phyloP scores from a whole-genome alignment of 2,797 vertebrate species.

The Microctenopoma steveboyesi region DNA sequence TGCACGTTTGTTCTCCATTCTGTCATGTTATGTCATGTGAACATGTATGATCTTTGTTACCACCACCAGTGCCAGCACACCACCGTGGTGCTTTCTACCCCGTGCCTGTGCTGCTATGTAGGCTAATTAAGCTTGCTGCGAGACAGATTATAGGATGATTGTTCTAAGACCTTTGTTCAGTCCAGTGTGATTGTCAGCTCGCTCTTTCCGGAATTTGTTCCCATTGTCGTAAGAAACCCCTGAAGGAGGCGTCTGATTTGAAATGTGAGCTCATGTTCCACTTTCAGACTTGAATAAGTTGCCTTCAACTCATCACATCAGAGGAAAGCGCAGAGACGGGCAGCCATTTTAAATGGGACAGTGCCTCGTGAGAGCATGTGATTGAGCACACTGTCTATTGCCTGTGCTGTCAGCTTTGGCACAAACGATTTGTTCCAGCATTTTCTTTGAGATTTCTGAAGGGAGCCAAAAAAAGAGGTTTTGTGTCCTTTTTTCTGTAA shows the following conservation, averaged over 20 bases:
- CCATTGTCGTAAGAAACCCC: conserved; percentile 47
- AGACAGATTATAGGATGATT: conserved; percentile 59
- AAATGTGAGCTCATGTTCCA: conserved; percentile 58
- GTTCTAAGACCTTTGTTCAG: conserved; percentile 54
- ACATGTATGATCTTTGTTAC: conserved; percentile 34
- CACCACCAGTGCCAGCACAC: conserved; percentile 5
- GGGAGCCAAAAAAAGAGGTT: neutral
- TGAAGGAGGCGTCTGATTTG: conserved; percentile 42
- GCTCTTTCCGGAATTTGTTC: conserved; percentile 44
- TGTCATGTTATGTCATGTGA: neutral
- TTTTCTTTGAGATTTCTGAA: conserved; percentile 54
- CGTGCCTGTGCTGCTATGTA: conserved; percentile 54
- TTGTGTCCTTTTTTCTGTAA: conserved; percentile 23
- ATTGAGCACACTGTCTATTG: conserved; percentile 34
- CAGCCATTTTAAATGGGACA: conserved; percentile 68
- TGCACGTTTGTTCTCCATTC: conserved; percentile 6
- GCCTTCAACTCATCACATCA: conserved; percentile 55
- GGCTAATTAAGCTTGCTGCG: conserved; percentile 59
- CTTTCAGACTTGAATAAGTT: conserved; percentile 56
- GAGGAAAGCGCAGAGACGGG: conserved; percentile 34
- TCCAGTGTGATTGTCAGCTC: conserved; percentile 44
- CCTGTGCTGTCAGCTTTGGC: conserved; percentile 49
- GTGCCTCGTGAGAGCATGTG: conserved; percentile 52
- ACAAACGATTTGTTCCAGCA: conserved; percentile 54
- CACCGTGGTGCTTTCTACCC: conserved; percentile 49